phyloP scores from a whole-genome alignment of 2,113 vertebrate genomes.

The Pelecanus crispus region DNA sequence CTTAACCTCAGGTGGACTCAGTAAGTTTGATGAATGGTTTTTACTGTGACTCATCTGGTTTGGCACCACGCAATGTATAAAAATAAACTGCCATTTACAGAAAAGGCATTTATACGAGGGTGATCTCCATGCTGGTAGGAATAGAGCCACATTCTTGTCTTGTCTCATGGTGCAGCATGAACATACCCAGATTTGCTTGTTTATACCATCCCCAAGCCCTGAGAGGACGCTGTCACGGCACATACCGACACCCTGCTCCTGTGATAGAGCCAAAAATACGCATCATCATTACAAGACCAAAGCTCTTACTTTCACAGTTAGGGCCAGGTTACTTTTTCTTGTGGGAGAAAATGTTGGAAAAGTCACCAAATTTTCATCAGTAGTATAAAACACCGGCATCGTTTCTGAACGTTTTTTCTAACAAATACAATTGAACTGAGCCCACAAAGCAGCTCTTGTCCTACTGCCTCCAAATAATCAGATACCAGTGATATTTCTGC shows the following conservation, averaged over 20 bases:
- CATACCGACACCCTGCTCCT: not conserved
- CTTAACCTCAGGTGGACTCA: accelerated
- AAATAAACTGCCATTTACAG: not conserved
- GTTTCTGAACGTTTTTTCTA: not conserved
- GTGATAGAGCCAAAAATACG: accelerated
- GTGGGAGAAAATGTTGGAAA: not conserved
- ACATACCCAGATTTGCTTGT: accelerated
- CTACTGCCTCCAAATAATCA: not conserved
- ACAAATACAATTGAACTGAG: not conserved
- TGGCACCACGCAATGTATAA: accelerated
- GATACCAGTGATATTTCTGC: not conserved
- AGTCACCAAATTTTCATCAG: not conserved
- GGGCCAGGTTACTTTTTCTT: not conserved
- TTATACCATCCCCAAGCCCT: not conserved
- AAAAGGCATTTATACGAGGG: accelerated
- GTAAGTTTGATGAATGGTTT: accelerated
- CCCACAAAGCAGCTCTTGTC: not conserved
- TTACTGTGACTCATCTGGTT: accelerated
- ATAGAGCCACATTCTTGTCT: accelerated
- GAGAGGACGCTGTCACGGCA: accelerated
- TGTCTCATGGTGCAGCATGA: not conserved
- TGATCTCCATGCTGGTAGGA: not conserved
- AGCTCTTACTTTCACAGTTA: not conserved
- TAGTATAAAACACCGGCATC: not conserved
- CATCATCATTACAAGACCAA: no score